Evolutionary conservation across 1,140 invertebrate species (phyloP).

Genomic region (Cyclina sinensis): DNA sequence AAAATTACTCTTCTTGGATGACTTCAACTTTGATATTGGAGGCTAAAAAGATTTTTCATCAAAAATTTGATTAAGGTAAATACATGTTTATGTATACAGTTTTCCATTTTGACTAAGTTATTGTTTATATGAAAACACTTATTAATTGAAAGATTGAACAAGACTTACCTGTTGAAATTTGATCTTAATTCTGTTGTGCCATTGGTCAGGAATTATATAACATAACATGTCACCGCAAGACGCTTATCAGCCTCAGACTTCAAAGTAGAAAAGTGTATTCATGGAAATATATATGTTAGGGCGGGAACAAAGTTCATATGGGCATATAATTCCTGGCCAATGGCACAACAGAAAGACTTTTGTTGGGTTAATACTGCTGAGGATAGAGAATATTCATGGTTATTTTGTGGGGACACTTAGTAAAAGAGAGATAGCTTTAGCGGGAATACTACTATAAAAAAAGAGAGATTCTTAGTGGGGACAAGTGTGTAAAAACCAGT

Average conservation of each 20-base stretch:
- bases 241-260: slow-evolving; percentile 10
- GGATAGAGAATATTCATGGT: too few species aligned
- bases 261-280: slow-evolving; percentile 41
- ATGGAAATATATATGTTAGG: not conserved
- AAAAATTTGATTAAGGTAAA: slow-evolving; percentile 9
- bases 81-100: slow-evolving; percentile 3
- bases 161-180: slow-evolving; percentile 8
- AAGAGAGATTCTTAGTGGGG: too few species aligned
- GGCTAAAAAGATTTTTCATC: slow-evolving; percentile 11
- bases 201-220: not conserved
- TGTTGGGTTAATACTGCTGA: too few species aligned
- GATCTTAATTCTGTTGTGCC: slow-evolving; percentile 11
- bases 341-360: not conserved
- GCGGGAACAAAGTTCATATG: not conserved
- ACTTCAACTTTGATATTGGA: not conserved
- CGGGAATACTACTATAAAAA: too few species aligned
- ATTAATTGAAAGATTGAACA: slow-evolving; percentile 7
- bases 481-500: too few species aligned
- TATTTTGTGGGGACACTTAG: too few species aligned
- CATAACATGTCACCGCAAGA: not conserved
- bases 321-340: slow-evolving; percentile 4
- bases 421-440: too few species aligned
- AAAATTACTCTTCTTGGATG: slow-evolving; percentile 13
- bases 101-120: not conserved
- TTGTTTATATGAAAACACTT: not conserved